phyloP scores from a whole-genome alignment of 2,113 vertebrate species.

The Phrynosoma platyrhinos region DNA sequence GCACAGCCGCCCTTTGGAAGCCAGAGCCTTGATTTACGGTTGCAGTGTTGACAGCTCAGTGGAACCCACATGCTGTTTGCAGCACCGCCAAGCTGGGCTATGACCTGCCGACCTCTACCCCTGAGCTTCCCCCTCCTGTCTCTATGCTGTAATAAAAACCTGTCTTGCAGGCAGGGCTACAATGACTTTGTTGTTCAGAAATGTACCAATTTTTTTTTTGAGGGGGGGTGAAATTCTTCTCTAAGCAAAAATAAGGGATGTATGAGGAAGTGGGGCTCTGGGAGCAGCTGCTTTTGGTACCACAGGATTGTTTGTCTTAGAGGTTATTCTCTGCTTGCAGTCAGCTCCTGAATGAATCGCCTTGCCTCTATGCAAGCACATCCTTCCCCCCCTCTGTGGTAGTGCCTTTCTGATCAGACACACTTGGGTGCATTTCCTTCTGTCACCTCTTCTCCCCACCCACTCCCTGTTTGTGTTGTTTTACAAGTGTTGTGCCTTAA shows the following conservation, averaged over 20 bases:
- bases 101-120: slow-evolving; percentile 83
- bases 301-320: slow-evolving; percentile 45
- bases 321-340: slow-evolving; percentile 45
- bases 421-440: neutral
- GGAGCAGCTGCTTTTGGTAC: slow-evolving; percentile 34
- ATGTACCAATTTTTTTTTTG: slow-evolving; percentile 46
- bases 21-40: slow-evolving; percentile 81
- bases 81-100: slow-evolving; percentile 80
- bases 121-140: slow-evolving; percentile 73
- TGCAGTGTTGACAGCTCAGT: slow-evolving; percentile 81
- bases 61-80: slow-evolving; percentile 80
- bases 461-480: neutral
- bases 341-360: slow-evolving; percentile 27
- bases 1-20: slow-evolving; percentile 38
- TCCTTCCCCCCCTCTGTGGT: neutral
- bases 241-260: slow-evolving; percentile 50
- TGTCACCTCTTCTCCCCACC: neutral
- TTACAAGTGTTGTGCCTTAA: neutral
- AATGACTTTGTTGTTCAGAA: slow-evolving; percentile 84
- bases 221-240: slow-evolving; percentile 47
- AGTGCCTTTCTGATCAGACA: neutral
- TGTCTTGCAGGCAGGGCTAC: slow-evolving; percentile 80
- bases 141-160: slow-evolving; percentile 80
- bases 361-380: neutral
- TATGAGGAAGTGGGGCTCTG: slow-evolving; percentile 28